Evolutionary conservation across 2,797 vertebrate species (phyloP).

Genomic region (Otolemur crassicaudatus): DNA sequence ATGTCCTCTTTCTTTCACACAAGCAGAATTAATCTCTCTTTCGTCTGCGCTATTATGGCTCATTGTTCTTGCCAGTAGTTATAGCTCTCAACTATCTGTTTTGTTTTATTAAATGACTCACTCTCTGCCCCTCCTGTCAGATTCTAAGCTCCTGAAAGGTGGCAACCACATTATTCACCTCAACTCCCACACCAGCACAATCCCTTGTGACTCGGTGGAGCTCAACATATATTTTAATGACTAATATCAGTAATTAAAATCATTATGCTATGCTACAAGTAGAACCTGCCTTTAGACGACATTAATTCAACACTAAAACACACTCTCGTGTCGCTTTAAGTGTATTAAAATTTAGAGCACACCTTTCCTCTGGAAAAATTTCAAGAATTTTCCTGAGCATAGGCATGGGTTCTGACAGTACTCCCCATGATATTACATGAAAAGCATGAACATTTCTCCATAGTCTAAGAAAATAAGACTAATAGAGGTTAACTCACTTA

Average conservation of each 20-base stretch:
- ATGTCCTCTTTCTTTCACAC: neutral
- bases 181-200: neutral
- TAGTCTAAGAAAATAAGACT: slow-evolving; percentile 63
- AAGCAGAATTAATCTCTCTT: neutral
- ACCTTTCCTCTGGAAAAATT: neutral
- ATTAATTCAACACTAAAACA: neutral
- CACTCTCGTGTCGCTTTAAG: neutral
- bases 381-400: neutral
- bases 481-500: slow-evolving; percentile 64
- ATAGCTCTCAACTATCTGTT: neutral
- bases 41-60: neutral
- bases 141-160: neutral
- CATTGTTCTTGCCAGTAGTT: neutral
- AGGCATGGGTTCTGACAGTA: neutral
- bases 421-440: slow-evolving; percentile 24
- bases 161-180: neutral
- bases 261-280: neutral
- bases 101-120: neutral
- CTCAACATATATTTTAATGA: neutral
- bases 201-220: neutral
- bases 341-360: slow-evolving; percentile 35
- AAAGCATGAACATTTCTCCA: slow-evolving; percentile 36
- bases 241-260: slow-evolving; percentile 17
- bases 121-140: neutral
- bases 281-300: neutral